Conservation (phyloP, 2,888 invertebrate genomes). For the Thysanoteuthis rhombus region DNA sequence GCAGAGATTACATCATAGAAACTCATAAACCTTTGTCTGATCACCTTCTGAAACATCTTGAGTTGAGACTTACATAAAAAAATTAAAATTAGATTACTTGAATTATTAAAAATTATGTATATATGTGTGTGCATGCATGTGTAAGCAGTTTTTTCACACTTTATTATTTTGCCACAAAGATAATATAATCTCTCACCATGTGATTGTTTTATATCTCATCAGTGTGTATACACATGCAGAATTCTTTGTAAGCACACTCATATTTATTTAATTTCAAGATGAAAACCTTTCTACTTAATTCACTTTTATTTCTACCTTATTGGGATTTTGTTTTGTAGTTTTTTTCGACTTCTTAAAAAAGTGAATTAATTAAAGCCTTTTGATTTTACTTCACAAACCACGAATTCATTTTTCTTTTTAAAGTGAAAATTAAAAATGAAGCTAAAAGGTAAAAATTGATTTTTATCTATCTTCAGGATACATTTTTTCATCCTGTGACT, state of each 20-base stretch:
- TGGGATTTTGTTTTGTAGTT: background rate
- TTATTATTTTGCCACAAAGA: no score
- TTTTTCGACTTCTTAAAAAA: background rate
- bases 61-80: no score
- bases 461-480: background rate
- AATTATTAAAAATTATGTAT: no score
- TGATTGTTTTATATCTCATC: no score
- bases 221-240: background rate
- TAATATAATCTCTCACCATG: no score
- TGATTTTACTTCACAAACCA: background rate
- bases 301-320: background rate
- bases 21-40: no score
- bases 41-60: no score
- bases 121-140: no score
- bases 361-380: background rate
- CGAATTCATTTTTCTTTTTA: background rate
- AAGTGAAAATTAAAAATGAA: background rate
- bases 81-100: no score
- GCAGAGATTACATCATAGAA: no score
- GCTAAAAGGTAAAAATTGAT: background rate
- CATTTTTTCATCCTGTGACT: background rate
- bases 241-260: background rate
- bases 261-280: background rate
- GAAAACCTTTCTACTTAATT: background rate
- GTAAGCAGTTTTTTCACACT: no score